These are phyloP conservation scores for Drosophila antonietae DNA, from an alignment of 2,888 invertebrate species.

Conservation along the genomic window DNA sequence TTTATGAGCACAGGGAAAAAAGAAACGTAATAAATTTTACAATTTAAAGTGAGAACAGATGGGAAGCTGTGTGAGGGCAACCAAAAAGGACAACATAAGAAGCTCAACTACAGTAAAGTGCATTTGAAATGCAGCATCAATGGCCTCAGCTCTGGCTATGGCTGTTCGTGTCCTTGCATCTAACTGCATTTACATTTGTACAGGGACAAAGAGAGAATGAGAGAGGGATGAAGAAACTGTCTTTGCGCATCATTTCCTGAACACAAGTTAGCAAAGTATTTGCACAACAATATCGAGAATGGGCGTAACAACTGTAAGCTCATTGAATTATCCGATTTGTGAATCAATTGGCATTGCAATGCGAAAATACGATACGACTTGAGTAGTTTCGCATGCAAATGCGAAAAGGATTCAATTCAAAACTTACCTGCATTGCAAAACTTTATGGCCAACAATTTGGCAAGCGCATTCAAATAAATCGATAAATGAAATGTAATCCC, in stretches of 20 bases:
- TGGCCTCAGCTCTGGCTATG: neutral
- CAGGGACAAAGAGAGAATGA: neutral
- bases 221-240: conserved; percentile 1
- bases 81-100: neutral
- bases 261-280: conserved; percentile 34
- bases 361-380: conserved; percentile 54
- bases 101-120: conserved; percentile 16
- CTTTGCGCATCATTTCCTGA: conserved; percentile 47
- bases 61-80: neutral
- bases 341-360: conserved; percentile 68
- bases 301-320: conserved; percentile 44
- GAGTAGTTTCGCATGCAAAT: conserved; percentile 59
- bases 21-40: conserved; percentile 26
- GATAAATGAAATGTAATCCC: conserved; percentile 76
- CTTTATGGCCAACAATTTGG: conserved; percentile 58
- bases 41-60: conserved; percentile 24
- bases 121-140: conserved; percentile 17
- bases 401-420: conserved; percentile 60
- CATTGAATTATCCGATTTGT: conserved; percentile 73
- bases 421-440: conserved; percentile 52
- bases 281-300: conserved; percentile 6
- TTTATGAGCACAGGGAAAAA: conserved; percentile 21
- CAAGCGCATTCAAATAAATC: conserved; percentile 61
- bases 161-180: neutral
- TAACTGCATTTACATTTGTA: conserved; percentile 15